Evolutionary conservation across 2,888 invertebrate genomes (phyloP).

Genomic region (Morpho helenor): DNA sequence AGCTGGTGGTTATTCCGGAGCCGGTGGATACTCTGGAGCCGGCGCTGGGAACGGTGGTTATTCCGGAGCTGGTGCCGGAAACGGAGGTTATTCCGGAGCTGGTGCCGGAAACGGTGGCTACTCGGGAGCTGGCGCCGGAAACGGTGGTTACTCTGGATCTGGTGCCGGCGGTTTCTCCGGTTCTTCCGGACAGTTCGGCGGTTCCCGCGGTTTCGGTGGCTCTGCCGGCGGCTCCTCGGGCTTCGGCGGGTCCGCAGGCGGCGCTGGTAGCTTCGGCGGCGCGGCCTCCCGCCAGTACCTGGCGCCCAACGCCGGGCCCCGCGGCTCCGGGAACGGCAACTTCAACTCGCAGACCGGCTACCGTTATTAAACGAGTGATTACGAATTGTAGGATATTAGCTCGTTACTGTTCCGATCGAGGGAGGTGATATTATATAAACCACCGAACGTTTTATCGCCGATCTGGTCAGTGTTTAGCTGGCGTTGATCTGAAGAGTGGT

Average conservation of each 20-base stretch:
- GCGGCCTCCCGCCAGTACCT: constrained; percentile 67
- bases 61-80: constrained; percentile 20
- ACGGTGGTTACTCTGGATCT: constrained; percentile 15
- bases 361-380: constrained; percentile 49
- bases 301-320: constrained; percentile 57
- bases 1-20: constrained; percentile 33
- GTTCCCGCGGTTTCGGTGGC: constrained; percentile 25
- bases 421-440: constrained; percentile 12
- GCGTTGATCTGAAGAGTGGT: not conserved
- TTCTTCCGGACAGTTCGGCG: constrained; percentile 15
- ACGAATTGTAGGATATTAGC: constrained; percentile 21
- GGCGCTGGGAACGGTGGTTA: constrained; percentile 38
- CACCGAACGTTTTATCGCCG: constrained; percentile 15
- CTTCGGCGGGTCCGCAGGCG: constrained; percentile 25
- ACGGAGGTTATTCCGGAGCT: constrained; percentile 21
- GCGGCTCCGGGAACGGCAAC: constrained; percentile 63
- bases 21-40: constrained; percentile 24
- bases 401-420: constrained; percentile 6
- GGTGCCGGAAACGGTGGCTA: constrained; percentile 36
- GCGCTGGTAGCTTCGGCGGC: constrained; percentile 37
- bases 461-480: not conserved
- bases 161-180: constrained; percentile 19
- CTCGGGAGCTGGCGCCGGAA: constrained; percentile 20
- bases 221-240: constrained; percentile 21
- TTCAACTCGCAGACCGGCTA: constrained; percentile 70